Percentiles rank a stretch among this genome's conserved stretches.
Evolutionary conservation across 2,888 invertebrate species (phyloP).

Genomic region (Odontothrips loti): DNA sequence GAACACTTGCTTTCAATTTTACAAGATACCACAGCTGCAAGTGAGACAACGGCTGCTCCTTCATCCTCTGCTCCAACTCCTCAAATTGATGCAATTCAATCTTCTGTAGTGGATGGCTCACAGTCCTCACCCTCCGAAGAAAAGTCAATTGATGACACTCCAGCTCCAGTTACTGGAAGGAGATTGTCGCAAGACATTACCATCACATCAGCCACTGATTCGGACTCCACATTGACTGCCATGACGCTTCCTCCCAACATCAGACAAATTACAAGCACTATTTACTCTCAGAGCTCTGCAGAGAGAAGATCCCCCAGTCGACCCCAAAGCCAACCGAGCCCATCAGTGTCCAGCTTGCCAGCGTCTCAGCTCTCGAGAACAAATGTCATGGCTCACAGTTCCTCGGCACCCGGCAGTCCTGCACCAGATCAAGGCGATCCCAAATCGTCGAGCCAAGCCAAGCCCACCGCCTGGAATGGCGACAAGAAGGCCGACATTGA

Average conservation of each 20-base stretch:
- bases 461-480: background rate
- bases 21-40: background rate
- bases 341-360: background rate
- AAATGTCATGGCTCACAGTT: background rate
- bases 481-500: background rate
- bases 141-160: background rate
- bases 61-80: background rate
- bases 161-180: background rate
- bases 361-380: background rate
- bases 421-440: background rate
- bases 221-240: background rate
- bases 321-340: background rate
- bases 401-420: background rate
- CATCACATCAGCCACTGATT: background rate
- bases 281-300: background rate
- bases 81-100: background rate
- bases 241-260: constrained; percentile 10
- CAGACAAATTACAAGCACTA: background rate
- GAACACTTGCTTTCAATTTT: background rate
- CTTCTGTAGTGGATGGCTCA: background rate
- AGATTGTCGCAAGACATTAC: background rate
- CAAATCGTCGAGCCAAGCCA: background rate
- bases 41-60: background rate
- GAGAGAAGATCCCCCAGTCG: background rate
- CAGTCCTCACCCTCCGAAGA: background rate